Evolutionary conservation across 2,797 vertebrate genomes (phyloP).

Genomic region (Saxicola maurus): DNA sequence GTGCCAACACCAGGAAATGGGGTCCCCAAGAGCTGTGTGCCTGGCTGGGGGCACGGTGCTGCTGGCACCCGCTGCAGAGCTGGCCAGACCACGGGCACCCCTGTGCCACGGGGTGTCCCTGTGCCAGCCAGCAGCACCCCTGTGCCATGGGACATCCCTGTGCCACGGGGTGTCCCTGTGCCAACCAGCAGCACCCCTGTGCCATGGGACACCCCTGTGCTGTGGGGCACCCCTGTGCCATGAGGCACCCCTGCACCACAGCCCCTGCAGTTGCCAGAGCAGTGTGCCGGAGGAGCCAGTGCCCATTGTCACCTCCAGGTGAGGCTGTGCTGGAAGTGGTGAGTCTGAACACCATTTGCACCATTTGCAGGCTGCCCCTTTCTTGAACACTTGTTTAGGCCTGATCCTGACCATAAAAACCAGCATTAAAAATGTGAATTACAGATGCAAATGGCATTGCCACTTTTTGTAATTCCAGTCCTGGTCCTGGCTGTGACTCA

Average conservation of each 20-base stretch:
- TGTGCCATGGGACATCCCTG: not conserved
- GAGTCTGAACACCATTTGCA: not conserved
- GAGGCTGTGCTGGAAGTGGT: not conserved
- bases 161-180: no score
- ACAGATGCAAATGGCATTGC: not conserved
- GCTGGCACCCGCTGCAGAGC: rapidly evolving
- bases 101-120: not conserved
- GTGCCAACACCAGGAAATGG: rapidly evolving
- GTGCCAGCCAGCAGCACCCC: not conserved
- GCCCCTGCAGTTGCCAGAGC: not conserved
- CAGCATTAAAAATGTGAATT: not conserved
- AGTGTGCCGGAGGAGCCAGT: not conserved
- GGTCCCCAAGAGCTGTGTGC: rapidly evolving
- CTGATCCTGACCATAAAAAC: not conserved
- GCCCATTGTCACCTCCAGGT: not conserved
- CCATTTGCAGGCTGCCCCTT: no score
- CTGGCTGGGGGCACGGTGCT: rapidly evolving
- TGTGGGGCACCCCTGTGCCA: not conserved
- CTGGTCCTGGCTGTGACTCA: not conserved
- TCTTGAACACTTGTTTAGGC: not conserved
- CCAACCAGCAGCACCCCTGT: no score
- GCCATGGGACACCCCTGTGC: not conserved
- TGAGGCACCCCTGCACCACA: not conserved
- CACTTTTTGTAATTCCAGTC: not conserved
- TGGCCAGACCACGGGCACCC: not conserved